Evolutionary conservation across 2,113 vertebrate genomes (phyloP).

Genomic region (Bubo bubo): DNA sequence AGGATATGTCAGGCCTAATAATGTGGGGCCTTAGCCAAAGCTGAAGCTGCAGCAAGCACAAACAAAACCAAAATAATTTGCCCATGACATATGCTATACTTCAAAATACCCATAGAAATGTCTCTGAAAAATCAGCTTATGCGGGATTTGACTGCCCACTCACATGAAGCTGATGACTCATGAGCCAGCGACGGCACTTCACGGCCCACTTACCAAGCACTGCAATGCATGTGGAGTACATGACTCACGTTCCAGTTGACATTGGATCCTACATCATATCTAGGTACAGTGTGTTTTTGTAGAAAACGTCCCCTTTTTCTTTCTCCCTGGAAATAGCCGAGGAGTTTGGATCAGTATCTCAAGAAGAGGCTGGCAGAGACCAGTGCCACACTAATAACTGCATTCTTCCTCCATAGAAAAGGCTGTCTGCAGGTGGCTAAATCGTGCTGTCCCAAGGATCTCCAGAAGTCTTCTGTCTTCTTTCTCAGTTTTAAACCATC

Average conservation of each 20-base stretch:
- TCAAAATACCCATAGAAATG: not conserved
- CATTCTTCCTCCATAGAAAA: not conserved
- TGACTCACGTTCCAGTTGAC: not conserved
- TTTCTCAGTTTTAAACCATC: not conserved
- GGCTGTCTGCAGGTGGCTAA: not conserved
- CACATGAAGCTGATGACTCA: slow-evolving; percentile 43
- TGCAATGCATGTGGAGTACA: not conserved
- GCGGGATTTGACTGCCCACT: slow-evolving; percentile 43
- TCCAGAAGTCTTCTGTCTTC: not conserved
- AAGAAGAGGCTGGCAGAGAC: not conserved
- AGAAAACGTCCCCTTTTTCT: not conserved
- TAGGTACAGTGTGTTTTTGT: not conserved
- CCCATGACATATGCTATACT: not conserved
- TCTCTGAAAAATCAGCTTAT: not conserved
- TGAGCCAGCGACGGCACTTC: not conserved
- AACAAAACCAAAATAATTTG: slow-evolving; percentile 17
- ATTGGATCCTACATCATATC: not conserved
- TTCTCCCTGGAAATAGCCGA: not conserved
- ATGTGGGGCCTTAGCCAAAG: not conserved
- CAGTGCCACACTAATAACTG: not conserved
- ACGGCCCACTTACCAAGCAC: not conserved
- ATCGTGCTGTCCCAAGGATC: not conserved
- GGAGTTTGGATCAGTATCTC: not conserved
- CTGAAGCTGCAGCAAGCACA: not conserved
- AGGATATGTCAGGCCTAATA: not conserved